These are phyloP conservation scores for Neomonachus schauinslandi DNA, from an alignment of 2,113 vertebrate species.

Conservation along the genomic window DNA sequence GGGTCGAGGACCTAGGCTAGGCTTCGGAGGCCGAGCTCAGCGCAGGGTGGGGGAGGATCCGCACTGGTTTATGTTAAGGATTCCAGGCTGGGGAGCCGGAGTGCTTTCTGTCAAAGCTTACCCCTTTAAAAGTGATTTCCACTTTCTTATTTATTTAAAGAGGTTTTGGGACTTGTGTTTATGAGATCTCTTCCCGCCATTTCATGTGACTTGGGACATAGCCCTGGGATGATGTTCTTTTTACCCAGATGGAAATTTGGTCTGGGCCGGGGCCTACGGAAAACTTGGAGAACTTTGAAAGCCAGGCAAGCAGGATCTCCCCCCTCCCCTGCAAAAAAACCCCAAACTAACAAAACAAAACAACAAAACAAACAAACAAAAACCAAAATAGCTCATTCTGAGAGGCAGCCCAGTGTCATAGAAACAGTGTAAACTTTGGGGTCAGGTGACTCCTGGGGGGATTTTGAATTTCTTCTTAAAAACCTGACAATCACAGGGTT, in stretches of 20 bases:
- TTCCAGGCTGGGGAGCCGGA: neutral
- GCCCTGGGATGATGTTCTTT: constrained; percentile 56
- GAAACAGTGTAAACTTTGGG: constrained; percentile 31
- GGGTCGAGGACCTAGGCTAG: neutral
- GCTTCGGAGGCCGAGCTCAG: neutral
- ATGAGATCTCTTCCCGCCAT: neutral
- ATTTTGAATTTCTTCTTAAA: neutral
- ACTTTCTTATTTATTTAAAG: constrained; percentile 69
- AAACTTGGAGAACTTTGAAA: constrained; percentile 54
- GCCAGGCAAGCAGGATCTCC: neutral
- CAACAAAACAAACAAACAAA: neutral
- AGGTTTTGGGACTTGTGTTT: constrained; percentile 58
- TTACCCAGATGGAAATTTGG: constrained; percentile 66
- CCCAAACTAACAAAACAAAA: neutral
- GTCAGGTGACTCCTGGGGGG: neutral
- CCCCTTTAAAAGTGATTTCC: neutral
- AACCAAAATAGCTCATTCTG: neutral
- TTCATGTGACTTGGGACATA: constrained; percentile 57
- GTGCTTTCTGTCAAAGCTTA: constrained; percentile 41
- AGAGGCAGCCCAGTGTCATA: constrained; percentile 13
- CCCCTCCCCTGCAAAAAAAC: neutral
- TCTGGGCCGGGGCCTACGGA: neutral
- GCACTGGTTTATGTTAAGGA: neutral
- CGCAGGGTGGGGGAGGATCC: no score
- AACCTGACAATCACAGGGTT: neutral